Evolutionary conservation across 2,888 invertebrate species (phyloP), one percentile per base, ranked within the genome.

Genomic region (Rhingia rostrata): DNA sequence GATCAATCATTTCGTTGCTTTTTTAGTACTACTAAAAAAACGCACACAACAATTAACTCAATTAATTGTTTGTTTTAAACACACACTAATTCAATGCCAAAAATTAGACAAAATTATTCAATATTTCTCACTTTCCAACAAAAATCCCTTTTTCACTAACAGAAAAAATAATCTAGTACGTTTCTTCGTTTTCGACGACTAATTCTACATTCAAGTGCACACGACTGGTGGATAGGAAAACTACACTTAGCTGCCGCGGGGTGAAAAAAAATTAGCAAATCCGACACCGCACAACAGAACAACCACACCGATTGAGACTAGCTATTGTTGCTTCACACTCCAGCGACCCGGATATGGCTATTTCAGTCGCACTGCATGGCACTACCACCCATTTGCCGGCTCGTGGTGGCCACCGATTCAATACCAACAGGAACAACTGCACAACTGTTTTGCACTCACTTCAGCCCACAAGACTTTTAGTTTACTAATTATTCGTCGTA

Each of bases 1-100:
- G 85, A 86, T 87, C 88, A 73, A 87, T 88, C 88, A 88, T 88
- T 60, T 83, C 81, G 60, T 56, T 30, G 30, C 30, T 10, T 22
- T 47, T 54, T 6, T 7, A 2, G 22, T 4, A 6, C 30, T 33
- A 45, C 51, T 33, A 37, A 53, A 60, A 35, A 41, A 22, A 22
- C n/a, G 2, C 22, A 22, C 22, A 22, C 22, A 22, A 47, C 12
- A 14, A 39, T 32, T 22, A 63, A 60, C 53, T 43, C 41, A 70
- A 66, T 66, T 66, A 35, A 74, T 35, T 60, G 43, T 37, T 10
- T 49, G 32, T 30, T 49, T 32, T 43, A 30, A 49, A 22, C 6
- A 32, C 6, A 22, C 6, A 32, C 6, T 7, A 70, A 47, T 33
- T 37, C 22, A 37, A 30, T 56, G 14, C n/a, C 6, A 47, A 6